Evolutionary conservation across 2,888 invertebrate species (phyloP).

Genomic region (Selenia dentaria): DNA sequence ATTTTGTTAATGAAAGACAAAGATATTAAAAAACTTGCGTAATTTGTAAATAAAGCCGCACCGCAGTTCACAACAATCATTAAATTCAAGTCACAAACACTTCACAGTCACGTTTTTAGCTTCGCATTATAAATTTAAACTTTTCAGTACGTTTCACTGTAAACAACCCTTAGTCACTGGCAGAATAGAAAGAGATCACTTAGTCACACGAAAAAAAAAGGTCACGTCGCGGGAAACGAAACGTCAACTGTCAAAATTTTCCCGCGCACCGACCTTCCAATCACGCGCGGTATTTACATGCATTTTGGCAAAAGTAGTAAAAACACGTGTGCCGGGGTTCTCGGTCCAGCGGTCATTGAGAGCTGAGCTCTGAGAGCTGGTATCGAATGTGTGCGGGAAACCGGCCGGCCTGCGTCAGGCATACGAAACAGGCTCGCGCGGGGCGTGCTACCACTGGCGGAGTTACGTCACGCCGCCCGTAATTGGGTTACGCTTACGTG

Average conservation of each 20-base stretch:
- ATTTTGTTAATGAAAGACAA: too few species aligned
- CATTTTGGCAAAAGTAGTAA: slow-evolving; percentile 62
- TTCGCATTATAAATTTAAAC: slow-evolving; percentile 23
- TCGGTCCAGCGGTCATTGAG: slow-evolving; percentile 89
- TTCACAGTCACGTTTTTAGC: slow-evolving; percentile 3
- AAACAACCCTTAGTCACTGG: slow-evolving; percentile 26
- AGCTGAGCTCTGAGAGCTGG: slow-evolving; percentile 81
- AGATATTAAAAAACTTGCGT: too few species aligned
- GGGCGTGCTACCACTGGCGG: slow-evolving; percentile 36
- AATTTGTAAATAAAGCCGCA: too few species aligned
- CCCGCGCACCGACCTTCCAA: slow-evolving; percentile 51
- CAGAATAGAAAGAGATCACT: slow-evolving; percentile 1
- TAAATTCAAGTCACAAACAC: slow-evolving; percentile 10
- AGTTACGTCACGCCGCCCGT: slow-evolving; percentile 74
- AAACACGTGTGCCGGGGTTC: slow-evolving; percentile 85
- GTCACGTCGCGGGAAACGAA: slow-evolving; percentile 45
- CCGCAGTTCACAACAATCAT: too few species aligned
- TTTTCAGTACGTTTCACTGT: slow-evolving; percentile 7
- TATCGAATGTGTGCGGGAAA: slow-evolving; percentile 76
- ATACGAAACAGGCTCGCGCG: slow-evolving; percentile 71
- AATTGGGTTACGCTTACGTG: slow-evolving; percentile 83
- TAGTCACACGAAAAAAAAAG: slow-evolving; percentile 31
- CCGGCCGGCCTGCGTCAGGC: slow-evolving; percentile 73
- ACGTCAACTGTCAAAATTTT: slow-evolving; percentile 46
- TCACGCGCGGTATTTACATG: slow-evolving; percentile 62